These are phyloP conservation scores for Synergus gifuensis DNA, from an alignment of 2,888 invertebrate genomes.

Conservation along the genomic window DNA sequence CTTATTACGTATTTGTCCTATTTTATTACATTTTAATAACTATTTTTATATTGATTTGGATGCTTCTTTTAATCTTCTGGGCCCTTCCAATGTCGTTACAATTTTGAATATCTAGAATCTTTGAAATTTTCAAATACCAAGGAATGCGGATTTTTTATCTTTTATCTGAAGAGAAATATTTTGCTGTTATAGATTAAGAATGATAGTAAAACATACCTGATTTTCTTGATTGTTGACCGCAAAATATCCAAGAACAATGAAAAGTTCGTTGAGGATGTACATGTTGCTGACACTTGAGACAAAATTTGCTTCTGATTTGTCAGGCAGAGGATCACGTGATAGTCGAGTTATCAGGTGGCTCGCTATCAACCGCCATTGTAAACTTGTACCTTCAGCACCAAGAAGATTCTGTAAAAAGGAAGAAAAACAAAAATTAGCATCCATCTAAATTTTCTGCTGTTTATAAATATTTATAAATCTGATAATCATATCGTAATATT, in stretches of 20 bases:
- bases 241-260: slow-evolving; percentile 90
- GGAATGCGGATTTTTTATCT: slow-evolving; percentile 50
- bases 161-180: slow-evolving; percentile 52
- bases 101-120: too few species aligned
- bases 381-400: slow-evolving; percentile 89
- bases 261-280: slow-evolving; percentile 88
- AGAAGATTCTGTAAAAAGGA: slow-evolving; percentile 83
- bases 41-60: not conserved
- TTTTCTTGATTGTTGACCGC: slow-evolving; percentile 88
- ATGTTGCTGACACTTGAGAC: slow-evolving; percentile 78
- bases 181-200: slow-evolving; percentile 44
- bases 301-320: slow-evolving; percentile 67
- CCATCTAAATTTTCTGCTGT: too few species aligned
- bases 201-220: slow-evolving; percentile 80
- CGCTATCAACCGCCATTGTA: slow-evolving; percentile 92
- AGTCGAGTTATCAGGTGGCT: slow-evolving; percentile 88
- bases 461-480: too few species aligned
- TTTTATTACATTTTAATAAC: not conserved
- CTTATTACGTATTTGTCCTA: not conserved
- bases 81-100: too few species aligned
- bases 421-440: slow-evolving; percentile 46
- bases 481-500: not conserved
- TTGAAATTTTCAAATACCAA: too few species aligned
- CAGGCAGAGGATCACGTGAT: slow-evolving; percentile 77
- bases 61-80: not conserved